phyloP scores from a whole-genome alignment of 2,113 vertebrate species.

The Pterocles gutturalis region DNA sequence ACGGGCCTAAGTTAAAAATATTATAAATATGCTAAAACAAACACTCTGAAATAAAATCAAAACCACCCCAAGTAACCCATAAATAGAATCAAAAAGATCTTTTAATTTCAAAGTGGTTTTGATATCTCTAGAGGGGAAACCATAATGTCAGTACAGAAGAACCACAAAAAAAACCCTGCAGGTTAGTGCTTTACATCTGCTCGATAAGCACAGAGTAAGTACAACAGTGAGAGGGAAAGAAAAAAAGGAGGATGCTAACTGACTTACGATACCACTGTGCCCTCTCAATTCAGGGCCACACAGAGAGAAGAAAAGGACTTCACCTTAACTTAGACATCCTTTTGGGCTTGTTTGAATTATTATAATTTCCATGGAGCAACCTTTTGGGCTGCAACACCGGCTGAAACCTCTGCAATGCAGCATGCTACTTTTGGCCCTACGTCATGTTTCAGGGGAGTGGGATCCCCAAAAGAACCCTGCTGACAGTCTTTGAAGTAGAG shows the following conservation, averaged over 20 bases:
- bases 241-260: not conserved
- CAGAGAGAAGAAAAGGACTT: not conserved
- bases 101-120: slow-evolving; percentile 50
- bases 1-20: not conserved
- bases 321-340: not conserved
- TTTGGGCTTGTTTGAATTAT: not conserved
- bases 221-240: not conserved
- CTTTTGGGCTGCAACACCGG: not conserved
- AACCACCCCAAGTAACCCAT: not conserved
- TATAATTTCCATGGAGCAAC: not conserved
- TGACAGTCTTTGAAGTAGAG: not conserved
- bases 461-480: not conserved
- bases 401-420: not conserved
- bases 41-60: not conserved
- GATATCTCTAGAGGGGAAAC: slow-evolving; percentile 6
- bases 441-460: not conserved
- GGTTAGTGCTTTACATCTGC: not conserved
- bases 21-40: slow-evolving; percentile 23
- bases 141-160: not conserved
- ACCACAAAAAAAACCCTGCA: not conserved
- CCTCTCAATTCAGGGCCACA: not conserved
- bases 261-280: not conserved
- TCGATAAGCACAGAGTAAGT: not conserved
- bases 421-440: not conserved
- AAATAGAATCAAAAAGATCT: not conserved